Evolutionary conservation across 2,113 vertebrate species (phyloP).

Genomic region (Eurypyga helias): DNA sequence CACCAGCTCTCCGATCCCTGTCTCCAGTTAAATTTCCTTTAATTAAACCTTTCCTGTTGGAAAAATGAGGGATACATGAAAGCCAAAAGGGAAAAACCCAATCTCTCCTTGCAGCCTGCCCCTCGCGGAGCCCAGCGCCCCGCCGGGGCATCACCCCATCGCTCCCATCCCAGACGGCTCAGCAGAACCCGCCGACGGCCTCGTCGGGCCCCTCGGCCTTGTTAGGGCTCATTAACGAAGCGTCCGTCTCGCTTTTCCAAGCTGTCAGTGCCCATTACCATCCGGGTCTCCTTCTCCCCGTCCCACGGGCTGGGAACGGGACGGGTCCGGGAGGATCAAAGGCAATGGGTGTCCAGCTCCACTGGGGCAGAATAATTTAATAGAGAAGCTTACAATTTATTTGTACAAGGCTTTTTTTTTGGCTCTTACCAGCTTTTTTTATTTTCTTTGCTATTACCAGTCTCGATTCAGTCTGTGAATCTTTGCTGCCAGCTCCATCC

Average conservation of each 20-base stretch:
- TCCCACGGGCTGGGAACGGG: conserved; percentile 33
- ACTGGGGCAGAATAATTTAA: conserved; percentile 70
- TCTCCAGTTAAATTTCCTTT: fast-evolving
- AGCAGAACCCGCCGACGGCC: background rate
- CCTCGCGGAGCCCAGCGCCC: fast-evolving
- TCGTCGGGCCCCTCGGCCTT: background rate
- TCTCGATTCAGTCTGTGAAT: background rate
- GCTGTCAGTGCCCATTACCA: conserved; percentile 36
- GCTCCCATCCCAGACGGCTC: background rate
- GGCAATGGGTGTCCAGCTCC: conserved; percentile 17
- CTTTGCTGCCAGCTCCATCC: background rate
- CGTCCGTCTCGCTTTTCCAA: conserved; percentile 36
- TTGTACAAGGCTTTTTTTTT: background rate
- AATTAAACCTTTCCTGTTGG: fast-evolving
- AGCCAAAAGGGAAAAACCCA: too few relatives aligned
- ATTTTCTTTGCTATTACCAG: background rate
- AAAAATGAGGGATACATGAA: fast-evolving
- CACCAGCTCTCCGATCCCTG: fast-evolving
- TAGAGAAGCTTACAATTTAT: conserved; percentile 37
- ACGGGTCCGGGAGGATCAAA: conserved; percentile 37
- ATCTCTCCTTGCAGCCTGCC: too few relatives aligned
- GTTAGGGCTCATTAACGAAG: conserved; percentile 59
- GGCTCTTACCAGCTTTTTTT: background rate
- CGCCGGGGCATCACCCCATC: fast-evolving
- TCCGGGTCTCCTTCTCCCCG: background rate